Evolutionary conservation across 2,888 invertebrate species (phyloP), one percentile per base, ranked within the genome.

Genomic region (Cephus runcator): DNA sequence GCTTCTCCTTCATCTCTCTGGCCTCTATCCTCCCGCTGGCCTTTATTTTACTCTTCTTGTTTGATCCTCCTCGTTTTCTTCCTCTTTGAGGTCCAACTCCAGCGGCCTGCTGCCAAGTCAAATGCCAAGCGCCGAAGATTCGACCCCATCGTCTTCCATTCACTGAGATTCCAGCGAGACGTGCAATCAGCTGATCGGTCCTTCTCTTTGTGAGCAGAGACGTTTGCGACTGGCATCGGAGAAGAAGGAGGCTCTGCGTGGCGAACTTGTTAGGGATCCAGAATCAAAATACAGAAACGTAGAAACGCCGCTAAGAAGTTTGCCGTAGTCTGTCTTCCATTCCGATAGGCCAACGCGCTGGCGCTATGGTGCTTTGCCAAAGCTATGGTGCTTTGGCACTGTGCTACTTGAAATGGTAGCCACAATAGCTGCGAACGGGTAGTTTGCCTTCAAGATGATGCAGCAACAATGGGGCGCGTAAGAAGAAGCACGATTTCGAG

Each of bases 381-480:
- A 34, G 34, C 34, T 34, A 15, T 15, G 36, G 36, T 15, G 34
- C 34, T 34, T 40, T 40, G 36, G 36, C 36, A 36, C 36, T 36
- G 12, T 15, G 40, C 40, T 40, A 76, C 71, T 77, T 71, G 34
- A 71, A 73, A 33, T 56, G 76, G 68, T 40, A 40, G 15, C 30
- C 75, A 71, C 76, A 73, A 79, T 73, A 71, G 68, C 77, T 69
- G 75, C 77, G 73, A 56, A 75, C 75, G 73, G 30, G 68, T 69
- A 34, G 73, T 71, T 69, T 76, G 77, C 75, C 34, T 73, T 79
- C 78, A 85, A 87, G 88, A 89, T 90, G 90, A 90, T 88, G 87
- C 83, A 83, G 88, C 90, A 90, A 89, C 88, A 90, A 89, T 87
- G 85, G 83, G 85, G 83, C 76, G 80, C 81, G 78, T 75, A 78